A percentile compares a stretch with the other conserved stretches of the same genome.
phyloP scores from a whole-genome alignment of 1,140 invertebrate genomes.

The Dendrolimus kikuchii region DNA sequence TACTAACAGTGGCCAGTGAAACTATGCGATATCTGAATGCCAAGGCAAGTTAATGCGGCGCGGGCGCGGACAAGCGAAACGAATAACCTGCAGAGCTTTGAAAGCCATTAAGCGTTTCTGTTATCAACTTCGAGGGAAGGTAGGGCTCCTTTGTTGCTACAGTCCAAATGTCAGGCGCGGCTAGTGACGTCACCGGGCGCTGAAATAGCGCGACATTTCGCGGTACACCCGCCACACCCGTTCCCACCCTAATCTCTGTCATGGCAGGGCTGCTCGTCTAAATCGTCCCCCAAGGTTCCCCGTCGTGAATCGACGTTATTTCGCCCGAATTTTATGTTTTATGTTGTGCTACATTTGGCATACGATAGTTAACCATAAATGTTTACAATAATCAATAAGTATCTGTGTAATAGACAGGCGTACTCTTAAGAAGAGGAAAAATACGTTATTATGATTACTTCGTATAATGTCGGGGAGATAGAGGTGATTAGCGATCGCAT shows the following conservation, averaged over 20 bases:
- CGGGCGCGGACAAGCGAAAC: constrained; percentile 32
- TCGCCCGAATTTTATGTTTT: constrained; percentile 27
- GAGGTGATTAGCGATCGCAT: too few relatives aligned
- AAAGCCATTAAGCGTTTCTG: constrained; percentile 53
- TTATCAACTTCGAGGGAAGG: constrained; percentile 52
- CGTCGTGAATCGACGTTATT: constrained; percentile 25
- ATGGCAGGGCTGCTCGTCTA: constrained; percentile 46
- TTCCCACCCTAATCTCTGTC: constrained; percentile 58
- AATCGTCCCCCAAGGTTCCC: constrained; percentile 30
- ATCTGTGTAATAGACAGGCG: not conserved
- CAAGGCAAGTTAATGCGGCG: constrained; percentile 41
- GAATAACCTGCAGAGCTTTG: constrained; percentile 48
- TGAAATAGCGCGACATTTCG: constrained; percentile 64
- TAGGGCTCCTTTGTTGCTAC: constrained; percentile 60
- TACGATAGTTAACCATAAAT: constrained; percentile 9
- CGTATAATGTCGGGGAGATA: too few relatives aligned
- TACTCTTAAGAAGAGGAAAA: not conserved
- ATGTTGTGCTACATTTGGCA: constrained; percentile 21
- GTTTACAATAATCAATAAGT: not conserved
- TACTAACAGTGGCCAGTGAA: not conserved
- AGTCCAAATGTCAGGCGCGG: constrained; percentile 64
- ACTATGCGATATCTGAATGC: constrained; percentile 34
- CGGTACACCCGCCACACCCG: constrained; percentile 46
- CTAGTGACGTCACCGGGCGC: constrained; percentile 48
- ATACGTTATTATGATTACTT: not conserved